A percentile compares a stretch with the other conserved stretches of the same genome.
Conservation (phyloP, 2,113 vertebrate species). For the Chaenogobius annularis region DNA sequence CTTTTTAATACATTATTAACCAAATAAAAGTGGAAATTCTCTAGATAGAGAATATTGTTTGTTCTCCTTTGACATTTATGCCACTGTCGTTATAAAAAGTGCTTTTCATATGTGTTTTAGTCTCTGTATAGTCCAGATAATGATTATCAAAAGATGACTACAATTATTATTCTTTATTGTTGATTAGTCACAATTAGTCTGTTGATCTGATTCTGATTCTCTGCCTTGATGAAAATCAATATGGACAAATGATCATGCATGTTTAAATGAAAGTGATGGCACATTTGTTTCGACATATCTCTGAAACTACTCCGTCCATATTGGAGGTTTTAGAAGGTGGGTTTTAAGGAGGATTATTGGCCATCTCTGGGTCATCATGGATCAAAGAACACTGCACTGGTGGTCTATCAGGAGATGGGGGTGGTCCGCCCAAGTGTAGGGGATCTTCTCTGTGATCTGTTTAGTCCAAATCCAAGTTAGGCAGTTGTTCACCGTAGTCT, state of each 20-base stretch:
- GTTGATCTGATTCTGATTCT: no score
- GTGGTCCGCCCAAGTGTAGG: background rate
- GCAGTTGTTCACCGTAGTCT: background rate
- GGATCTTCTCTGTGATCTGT: slow-evolving; percentile 6
- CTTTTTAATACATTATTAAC: no score
- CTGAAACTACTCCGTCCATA: background rate
- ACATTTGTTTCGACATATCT: background rate
- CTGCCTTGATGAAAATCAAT: background rate
- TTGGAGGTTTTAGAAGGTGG: background rate
- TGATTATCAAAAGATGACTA: no score
- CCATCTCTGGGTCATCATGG: slow-evolving; percentile 19
- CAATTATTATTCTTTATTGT: no score
- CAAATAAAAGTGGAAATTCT: no score
- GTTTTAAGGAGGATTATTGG: slow-evolving; percentile 12
- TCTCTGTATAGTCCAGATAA: no score
- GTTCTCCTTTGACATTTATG: no score
- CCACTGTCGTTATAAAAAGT: no score
- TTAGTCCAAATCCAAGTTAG: slow-evolving; percentile 22
- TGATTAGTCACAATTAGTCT: no score
- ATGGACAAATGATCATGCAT: background rate
- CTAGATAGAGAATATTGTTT: no score
- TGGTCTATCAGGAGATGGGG: slow-evolving; percentile 19
- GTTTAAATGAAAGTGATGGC: background rate
- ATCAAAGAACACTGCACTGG: slow-evolving; percentile 20
- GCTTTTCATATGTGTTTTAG: no score